These are phyloP conservation scores for Glaucomys volans DNA, from an alignment of 2,113 vertebrate species.

Conservation along the genomic window DNA sequence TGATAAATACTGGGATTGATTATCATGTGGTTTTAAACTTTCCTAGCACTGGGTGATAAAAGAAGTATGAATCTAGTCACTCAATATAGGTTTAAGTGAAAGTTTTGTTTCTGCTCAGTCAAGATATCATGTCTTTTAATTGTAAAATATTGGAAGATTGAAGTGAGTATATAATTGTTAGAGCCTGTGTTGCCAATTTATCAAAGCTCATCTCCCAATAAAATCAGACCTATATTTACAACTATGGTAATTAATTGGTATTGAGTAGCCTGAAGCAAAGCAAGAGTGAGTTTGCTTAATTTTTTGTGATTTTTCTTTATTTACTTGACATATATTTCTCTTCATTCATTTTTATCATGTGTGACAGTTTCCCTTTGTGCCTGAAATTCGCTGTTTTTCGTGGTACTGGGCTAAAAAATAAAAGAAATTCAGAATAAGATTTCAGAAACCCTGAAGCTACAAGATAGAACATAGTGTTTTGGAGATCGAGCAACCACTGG, in stretches of 20 bases:
- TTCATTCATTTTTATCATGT: neutral
- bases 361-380: neutral
- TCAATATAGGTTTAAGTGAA: neutral
- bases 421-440: neutral
- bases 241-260: neutral
- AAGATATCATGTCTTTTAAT: neutral
- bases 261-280: neutral
- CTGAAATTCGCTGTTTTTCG: neutral
- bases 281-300: neutral
- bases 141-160: neutral
- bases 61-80: neutral
- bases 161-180: neutral
- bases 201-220: neutral
- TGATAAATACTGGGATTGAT: neutral
- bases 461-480: neutral
- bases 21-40: neutral
- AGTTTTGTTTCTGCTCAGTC: neutral
- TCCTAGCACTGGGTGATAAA: neutral
- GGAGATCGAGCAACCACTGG: neutral
- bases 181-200: neutral
- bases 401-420: neutral
- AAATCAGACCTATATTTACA: neutral
- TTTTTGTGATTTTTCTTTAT: neutral
- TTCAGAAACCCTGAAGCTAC: neutral
- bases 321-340: neutral